Conservation (phyloP, 2,797 vertebrate species). For the Epinephelus malabaricus region DNA sequence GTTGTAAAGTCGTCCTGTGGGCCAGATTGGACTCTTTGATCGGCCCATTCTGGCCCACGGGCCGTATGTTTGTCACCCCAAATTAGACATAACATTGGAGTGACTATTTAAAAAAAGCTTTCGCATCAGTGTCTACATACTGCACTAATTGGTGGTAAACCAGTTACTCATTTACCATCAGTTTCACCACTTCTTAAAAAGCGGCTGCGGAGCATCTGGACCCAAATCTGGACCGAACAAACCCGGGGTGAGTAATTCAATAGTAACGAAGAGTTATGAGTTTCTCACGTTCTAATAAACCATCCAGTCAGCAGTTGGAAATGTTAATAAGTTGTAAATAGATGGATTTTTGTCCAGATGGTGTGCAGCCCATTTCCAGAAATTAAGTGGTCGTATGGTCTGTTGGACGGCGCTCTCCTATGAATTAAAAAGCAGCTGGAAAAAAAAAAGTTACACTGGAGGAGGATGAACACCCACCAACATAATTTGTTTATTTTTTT, state of each 20-base stretch:
- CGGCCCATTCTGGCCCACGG: too few species aligned
- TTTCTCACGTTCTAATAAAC: slow-evolving; percentile 52
- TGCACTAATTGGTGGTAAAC: slow-evolving; percentile 30
- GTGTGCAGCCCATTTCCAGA: slow-evolving; percentile 10
- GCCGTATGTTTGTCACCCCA: too few species aligned
- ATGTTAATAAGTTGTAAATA: slow-evolving; percentile 47
- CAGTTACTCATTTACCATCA: slow-evolving; percentile 19
- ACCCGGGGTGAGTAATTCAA: slow-evolving; percentile 33
- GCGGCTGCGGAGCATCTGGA: slow-evolving; percentile 54
- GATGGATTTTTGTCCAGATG: slow-evolving; percentile 39
- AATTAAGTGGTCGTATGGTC: background rate
- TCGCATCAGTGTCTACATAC: slow-evolving; percentile 11
- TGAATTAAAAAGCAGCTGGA: background rate
- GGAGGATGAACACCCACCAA: background rate
- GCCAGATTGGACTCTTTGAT: too few species aligned
- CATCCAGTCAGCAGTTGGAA: slow-evolving; percentile 42
- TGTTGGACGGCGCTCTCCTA: background rate
- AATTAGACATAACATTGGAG: background rate
- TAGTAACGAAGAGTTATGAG: slow-evolving; percentile 35
- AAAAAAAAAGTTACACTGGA: background rate
- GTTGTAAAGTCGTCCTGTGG: too few species aligned
- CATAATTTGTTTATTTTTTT: background rate
- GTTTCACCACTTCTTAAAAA: slow-evolving; percentile 32
- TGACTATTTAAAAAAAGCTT: background rate
- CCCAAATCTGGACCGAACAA: slow-evolving; percentile 43